Conservation (phyloP, 2,797 vertebrate genomes). For the Cossypha niveicapilla region DNA sequence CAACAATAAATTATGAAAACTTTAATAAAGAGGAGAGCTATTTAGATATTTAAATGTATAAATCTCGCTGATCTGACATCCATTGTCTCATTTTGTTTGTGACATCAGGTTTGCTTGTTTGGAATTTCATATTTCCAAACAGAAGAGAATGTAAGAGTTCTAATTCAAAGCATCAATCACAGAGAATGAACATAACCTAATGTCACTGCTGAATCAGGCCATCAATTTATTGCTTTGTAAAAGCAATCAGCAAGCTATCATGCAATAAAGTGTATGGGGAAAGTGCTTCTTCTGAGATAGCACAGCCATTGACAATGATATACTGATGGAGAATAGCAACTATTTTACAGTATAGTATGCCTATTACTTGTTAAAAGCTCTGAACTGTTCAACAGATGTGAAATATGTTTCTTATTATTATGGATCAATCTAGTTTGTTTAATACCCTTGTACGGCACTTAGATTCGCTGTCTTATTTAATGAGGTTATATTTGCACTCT, state of each 20-base stretch:
- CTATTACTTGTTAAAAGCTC: slow-evolving; percentile 75
- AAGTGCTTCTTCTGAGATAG: slow-evolving; percentile 77
- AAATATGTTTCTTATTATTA: slow-evolving; percentile 79
- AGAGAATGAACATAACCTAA: slow-evolving; percentile 76
- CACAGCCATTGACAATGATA: slow-evolving; percentile 71
- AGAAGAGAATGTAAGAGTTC: slow-evolving; percentile 39
- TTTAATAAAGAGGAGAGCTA: slow-evolving; percentile 49
- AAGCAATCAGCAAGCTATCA: slow-evolving; percentile 82
- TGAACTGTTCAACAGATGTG: slow-evolving; percentile 69
- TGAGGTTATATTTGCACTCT: slow-evolving; percentile 56
- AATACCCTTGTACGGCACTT: slow-evolving; percentile 68
- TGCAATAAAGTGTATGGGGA: slow-evolving; percentile 78
- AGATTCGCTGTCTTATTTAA: slow-evolving; percentile 66
- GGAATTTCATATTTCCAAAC: slow-evolving; percentile 67
- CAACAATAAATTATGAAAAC: slow-evolving; percentile 55
- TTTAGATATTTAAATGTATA: slow-evolving; percentile 53
- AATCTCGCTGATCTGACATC: slow-evolving; percentile 18
- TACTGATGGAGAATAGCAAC: slow-evolving; percentile 59
- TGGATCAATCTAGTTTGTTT: slow-evolving; percentile 70
- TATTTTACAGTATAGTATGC: slow-evolving; percentile 42
- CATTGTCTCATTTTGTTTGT: slow-evolving; percentile 40
- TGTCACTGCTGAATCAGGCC: slow-evolving; percentile 77
- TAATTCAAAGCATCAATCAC: slow-evolving; percentile 78
- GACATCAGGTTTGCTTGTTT: slow-evolving; percentile 48
- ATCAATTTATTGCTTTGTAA: slow-evolving; percentile 81